A percentile compares a stretch with the other conserved stretches of the same genome.
Conservation (phyloP, 2,113 vertebrate genomes). For the Brachyhypopomus gauderio region DNA sequence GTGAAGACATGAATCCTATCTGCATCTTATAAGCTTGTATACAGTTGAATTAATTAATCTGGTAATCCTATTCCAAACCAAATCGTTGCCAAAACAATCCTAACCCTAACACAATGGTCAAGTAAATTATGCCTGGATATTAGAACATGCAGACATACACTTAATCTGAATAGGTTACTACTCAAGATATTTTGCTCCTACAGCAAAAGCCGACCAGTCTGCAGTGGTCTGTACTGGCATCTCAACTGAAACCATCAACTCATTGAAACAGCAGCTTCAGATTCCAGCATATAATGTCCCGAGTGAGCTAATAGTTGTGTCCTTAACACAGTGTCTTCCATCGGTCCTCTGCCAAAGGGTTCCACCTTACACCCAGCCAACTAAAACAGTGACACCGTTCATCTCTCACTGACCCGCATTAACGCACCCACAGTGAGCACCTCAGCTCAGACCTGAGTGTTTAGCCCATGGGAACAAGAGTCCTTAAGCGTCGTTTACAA, state of each 20-base stretch:
- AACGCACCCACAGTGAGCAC: not conserved
- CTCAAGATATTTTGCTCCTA: too few relatives aligned
- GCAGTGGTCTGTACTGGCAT: not conserved
- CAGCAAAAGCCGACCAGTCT: not conserved
- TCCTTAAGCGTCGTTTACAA: constrained; percentile 31
- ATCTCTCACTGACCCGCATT: constrained; percentile 35
- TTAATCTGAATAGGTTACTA: too few relatives aligned
- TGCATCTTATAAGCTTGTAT: too few relatives aligned
- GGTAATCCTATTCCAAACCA: too few relatives aligned
- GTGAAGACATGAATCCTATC: too few relatives aligned
- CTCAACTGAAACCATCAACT: not conserved
- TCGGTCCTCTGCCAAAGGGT: constrained; percentile 23
- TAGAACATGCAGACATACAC: too few relatives aligned
- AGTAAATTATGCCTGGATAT: too few relatives aligned
- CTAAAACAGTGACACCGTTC: constrained; percentile 35
- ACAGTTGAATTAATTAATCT: too few relatives aligned
- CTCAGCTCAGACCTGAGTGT: constrained; percentile 12
- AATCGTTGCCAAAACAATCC: too few relatives aligned
- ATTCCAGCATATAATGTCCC: not conserved
- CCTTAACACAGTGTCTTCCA: constrained; percentile 10
- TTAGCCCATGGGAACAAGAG: constrained; percentile 9
- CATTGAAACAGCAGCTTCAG: not conserved
- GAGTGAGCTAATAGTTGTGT: constrained; percentile 28
- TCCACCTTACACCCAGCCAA: constrained; percentile 12
- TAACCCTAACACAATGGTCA: too few relatives aligned